Base-by-base conservation (phyloP, 1,140 invertebrate species). In the Leptinotarsa texana region DNA sequence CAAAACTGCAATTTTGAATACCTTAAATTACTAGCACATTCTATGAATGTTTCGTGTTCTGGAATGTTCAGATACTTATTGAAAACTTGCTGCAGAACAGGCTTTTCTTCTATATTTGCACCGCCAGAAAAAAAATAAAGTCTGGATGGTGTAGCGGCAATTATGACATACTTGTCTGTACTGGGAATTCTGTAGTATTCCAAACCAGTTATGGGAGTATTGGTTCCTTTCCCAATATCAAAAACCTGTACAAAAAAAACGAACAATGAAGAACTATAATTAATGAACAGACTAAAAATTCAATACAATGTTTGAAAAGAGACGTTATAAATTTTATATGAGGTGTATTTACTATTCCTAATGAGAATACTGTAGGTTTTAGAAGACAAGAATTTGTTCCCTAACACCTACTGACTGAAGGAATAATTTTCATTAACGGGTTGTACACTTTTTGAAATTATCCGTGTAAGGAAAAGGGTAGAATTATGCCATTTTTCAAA, bases 111-210 rank as follows among this genome's bases (percentile, higher is more conserved):
- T 1, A 88, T 86, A 77, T 89, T 87, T 1, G 93, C 89, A 72
- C 88, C 86, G 21, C 95, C 96, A 76, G 93, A 89, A 83, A 97
- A 98, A 83, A 95, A 93, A 86, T 96, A 97, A 63, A 98, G 87
- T 73, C 92, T 89, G 70, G 91, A 92, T 1, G 93, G 88, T 22
- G 96, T 97, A 1, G 95, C 93, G 1, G 93, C 93, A 75, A 98
- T 91, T 57, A 98, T 92, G 68, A 94, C 89, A 82, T 92, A 94
- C 80, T 89, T 92, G 70, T 92, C 90, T 1, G 90, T 88, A 77
- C 90, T 89, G 5, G 91, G 88, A 51, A 94, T 85, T 82, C 91
- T 90, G 80, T 94, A 91, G 84, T 96, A 95, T 82, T 96, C 93
- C 63, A 98, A 87, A 0, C 94, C 95, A 63, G 93, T 96, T 49